Evolutionary conservation across 1,140 invertebrate species (phyloP), one percentile per base, ranked within the genome.

Genomic region (Lineus longissimus): DNA sequence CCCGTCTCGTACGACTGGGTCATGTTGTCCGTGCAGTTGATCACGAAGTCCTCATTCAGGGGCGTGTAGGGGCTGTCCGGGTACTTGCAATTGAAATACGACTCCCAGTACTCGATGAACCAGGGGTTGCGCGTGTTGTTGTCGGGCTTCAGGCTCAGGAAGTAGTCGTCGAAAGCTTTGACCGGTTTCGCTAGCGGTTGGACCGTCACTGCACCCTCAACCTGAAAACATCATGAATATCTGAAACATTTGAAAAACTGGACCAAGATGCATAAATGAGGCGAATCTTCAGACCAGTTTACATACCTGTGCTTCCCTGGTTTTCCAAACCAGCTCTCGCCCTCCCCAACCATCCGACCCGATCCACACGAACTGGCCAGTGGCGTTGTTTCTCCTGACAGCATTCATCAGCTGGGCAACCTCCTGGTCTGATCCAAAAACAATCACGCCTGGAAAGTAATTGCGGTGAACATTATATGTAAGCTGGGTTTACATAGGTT

Each of bases 351-450:
- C 94, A 76, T 97, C 94, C 47, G 91, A 94, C 0, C 94, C 94
- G 30, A 97, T 95, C 94, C 94, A 97, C 27, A 91, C 91, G 83
- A 96, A 97, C 51, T 85, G 86, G 2, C 91, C 90, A 2, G 93
- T 95, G n/a, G 90, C 91, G 72, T 94, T 94, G 57, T 86, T 87
- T 22, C 93, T 85, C 54, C 89, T 85, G 0, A 96, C 91, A 0
- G 94, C 94, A 62, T 89, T 83, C 94, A 97, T 97, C 47, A 97
- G 86, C 15, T 91, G 92, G 0, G 92, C 92, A 11, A 97, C 94
- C 84, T 97, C 94, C 84, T 97, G 94, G 82, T 97, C 94, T 0
- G 93, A 96, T 0, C 92, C 95, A 78, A 94, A 97, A 71, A 97
- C 91, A 62, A 97, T 96, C 29, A 93, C 94, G 54, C 95, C 95